Base-by-base conservation (phyloP, 35 echinoderm and acorn worm species). In the Ptychodera flava region DNA sequence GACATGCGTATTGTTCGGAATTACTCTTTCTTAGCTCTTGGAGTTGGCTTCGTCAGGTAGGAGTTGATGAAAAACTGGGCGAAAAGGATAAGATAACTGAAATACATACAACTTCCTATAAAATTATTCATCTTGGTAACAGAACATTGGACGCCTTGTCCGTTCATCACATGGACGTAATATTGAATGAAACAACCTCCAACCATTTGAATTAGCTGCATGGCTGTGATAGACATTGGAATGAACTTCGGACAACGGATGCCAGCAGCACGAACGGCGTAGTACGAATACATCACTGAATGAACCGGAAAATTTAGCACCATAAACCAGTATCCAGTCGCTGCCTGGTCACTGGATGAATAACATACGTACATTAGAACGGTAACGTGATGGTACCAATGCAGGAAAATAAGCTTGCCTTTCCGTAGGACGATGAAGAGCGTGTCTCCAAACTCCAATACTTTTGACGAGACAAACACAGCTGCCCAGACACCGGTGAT, bases 261-360 rank as follows among this genome's bases (percentile, higher is more conserved):
- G 1, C 95, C 95, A 37, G 89, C 87, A 22, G 92, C 89, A 32
- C 95, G 91, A 31, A 92, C 34, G 12, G 89, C 90, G 35, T 97
- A 97, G 87, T 97, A 97, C 37, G 88, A 79, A 89, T 97, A 97
- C 95, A 97, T 97, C 15, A 97, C 80, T 0, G 89, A 86, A 37
- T 97, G 95, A 1, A 97, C 95, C 36, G 80, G 86, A 84, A 89
- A 97, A 87, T 97, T 97, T 89, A 97, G 93, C 1, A 78, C 84
- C 28, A 80, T 86, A 77, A 97, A 97, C 95, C 95, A 97, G 35
- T 88, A 89, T 27, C 89, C 91, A 0, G 88, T 87, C 0, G 96
- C 90, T 31, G 88, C 86, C 28, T 88, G 93, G 15, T 89, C 85
- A 12, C 90, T 78, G 83, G 92, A 99, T 31, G 93, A 81, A 33